phyloP scores from a whole-genome alignment of 1,140 invertebrate genomes.

The Orussus abietinus region DNA sequence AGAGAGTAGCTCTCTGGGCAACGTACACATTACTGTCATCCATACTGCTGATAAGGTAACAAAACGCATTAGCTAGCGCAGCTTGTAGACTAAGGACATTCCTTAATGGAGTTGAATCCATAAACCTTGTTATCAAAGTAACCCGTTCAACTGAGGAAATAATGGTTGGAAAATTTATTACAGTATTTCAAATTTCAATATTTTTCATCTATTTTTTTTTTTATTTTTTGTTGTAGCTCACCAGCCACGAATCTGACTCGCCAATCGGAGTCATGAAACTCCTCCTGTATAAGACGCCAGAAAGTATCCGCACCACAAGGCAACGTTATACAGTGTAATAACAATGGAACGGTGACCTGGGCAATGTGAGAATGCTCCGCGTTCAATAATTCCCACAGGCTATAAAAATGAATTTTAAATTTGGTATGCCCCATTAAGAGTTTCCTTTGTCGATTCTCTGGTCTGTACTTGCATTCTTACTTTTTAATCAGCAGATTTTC shows the following conservation, averaged over 20 bases:
- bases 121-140: constrained; percentile 86
- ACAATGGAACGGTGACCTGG: constrained; percentile 81
- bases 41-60: constrained; percentile 92
- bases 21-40: constrained; percentile 94
- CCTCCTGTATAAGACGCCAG: constrained; percentile 89
- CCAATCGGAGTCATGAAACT: constrained; percentile 90
- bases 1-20: constrained; percentile 87
- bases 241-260: constrained; percentile 84
- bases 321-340: constrained; percentile 92
- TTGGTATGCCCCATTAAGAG: too few species aligned
- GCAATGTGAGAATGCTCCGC: constrained; percentile 91
- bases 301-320: constrained; percentile 90
- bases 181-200: too few species aligned
- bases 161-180: too few species aligned
- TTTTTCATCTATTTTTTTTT: too few species aligned
- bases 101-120: constrained; percentile 83
- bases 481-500: constrained; percentile 94
- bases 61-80: constrained; percentile 94
- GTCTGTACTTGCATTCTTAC: too few species aligned
- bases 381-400: constrained; percentile 90
- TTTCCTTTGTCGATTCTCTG: neutral
- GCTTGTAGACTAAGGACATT: constrained; percentile 83
- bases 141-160: constrained; percentile 82
- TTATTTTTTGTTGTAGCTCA: constrained; percentile 29
- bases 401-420: constrained; percentile 53